Percentiles rank a stretch among this genome's conserved stretches.
These are phyloP conservation scores for Leptopilina myrica DNA, from an alignment of 2,888 invertebrate species.

Conservation along the genomic window DNA sequence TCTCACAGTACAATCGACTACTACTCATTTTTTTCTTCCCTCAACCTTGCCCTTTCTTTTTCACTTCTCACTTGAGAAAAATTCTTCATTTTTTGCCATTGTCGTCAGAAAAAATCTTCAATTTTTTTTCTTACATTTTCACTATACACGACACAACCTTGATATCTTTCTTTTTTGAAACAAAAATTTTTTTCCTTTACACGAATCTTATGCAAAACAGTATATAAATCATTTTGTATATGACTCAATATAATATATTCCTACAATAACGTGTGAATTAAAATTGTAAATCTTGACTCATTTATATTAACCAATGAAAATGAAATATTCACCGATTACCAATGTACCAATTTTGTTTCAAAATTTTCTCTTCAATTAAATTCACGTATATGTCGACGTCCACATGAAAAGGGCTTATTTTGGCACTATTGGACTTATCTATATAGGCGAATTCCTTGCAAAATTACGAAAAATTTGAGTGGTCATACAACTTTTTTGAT, in stretches of 20 bases:
- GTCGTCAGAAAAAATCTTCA: not conserved
- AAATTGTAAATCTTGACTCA: slow-evolving; percentile 33
- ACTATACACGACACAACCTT: too few relatives aligned
- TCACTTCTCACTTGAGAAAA: not conserved
- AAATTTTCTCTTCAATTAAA: too few relatives aligned
- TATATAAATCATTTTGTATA: slow-evolving; percentile 12
- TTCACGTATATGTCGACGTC: too few relatives aligned
- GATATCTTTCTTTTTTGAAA: too few relatives aligned
- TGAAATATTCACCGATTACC: not conserved
- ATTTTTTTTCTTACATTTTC: too few relatives aligned
- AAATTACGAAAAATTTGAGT: too few relatives aligned
- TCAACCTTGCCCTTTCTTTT: slow-evolving; percentile 17
- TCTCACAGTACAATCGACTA: slow-evolving; percentile 4
- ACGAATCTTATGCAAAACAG: not conserved
- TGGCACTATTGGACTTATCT: too few relatives aligned
- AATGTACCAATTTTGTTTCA: too few relatives aligned
- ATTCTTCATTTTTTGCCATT: not conserved
- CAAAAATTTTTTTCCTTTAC: too few relatives aligned
- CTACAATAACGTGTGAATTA: not conserved
- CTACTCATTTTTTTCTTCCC: not conserved
- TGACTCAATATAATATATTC: slow-evolving; percentile 8
- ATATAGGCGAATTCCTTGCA: too few relatives aligned
- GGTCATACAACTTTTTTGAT: too few relatives aligned
- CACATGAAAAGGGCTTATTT: too few relatives aligned
- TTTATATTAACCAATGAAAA: slow-evolving; percentile 24